A percentile compares a stretch with the other conserved stretches of the same genome.
phyloP scores from a whole-genome alignment of 2,113 vertebrate genomes.

The Fulmarus glacialis region DNA sequence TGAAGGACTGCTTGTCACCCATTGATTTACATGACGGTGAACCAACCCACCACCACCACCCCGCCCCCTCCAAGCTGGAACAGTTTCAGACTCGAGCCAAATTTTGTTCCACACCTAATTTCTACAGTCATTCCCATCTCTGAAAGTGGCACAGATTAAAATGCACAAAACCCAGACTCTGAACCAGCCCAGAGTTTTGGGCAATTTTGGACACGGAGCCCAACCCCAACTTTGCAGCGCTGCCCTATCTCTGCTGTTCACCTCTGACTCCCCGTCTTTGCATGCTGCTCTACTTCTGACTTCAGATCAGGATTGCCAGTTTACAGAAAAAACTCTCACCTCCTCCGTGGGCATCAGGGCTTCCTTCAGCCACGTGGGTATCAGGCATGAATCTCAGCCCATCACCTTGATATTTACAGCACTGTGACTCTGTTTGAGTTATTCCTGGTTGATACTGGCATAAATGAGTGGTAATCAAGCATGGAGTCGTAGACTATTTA shows the following conservation, averaged over 20 bases:
- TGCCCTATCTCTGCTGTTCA: not conserved
- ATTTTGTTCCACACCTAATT: not conserved
- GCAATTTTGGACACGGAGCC: not conserved
- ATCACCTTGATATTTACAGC: not conserved
- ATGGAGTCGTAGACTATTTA: fast-evolving
- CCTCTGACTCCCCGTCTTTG: not conserved
- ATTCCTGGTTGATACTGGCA: not conserved
- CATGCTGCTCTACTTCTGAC: not conserved
- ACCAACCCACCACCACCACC: not conserved
- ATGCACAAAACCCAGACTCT: not conserved
- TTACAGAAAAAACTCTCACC: not conserved
- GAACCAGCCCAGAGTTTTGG: not conserved
- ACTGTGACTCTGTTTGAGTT: not conserved
- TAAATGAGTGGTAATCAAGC: not conserved
- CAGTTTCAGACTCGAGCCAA: not conserved
- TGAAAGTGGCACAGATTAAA: not conserved
- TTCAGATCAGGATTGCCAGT: not conserved
- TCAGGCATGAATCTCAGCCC: not conserved
- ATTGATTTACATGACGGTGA: not conserved
- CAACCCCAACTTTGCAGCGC: not conserved
- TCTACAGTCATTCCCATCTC: not conserved
- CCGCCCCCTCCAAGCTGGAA: not conserved
- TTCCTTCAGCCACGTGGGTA: not conserved
- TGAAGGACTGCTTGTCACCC: not conserved
- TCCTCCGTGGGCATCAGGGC: not conserved